These are phyloP conservation scores for Microctonus hyperodae DNA, from an alignment of 2,888 invertebrate species.

Conservation along the genomic window DNA sequence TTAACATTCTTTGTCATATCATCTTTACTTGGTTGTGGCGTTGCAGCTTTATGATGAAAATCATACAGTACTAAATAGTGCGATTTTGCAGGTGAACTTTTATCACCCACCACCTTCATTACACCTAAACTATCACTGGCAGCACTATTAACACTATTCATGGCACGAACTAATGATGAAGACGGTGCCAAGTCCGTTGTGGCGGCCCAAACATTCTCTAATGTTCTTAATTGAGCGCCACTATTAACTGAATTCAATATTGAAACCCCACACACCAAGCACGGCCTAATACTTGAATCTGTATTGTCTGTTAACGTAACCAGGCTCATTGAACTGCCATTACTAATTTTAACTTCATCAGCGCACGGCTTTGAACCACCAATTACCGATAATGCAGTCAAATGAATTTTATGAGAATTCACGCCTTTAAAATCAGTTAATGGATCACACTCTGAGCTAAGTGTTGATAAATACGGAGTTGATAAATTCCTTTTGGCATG, in stretches of 20 bases:
- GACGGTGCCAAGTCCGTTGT: conserved; percentile 57
- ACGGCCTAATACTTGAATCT: conserved; percentile 61
- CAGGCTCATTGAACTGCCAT: conserved; percentile 40
- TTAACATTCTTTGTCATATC: conserved; percentile 62
- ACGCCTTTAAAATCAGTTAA: conserved; percentile 50
- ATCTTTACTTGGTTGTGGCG: conserved; percentile 62
- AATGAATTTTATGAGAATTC: conserved; percentile 54
- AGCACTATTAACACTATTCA: conserved; percentile 79
- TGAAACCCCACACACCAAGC: conserved; percentile 66
- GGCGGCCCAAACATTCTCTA: conserved; percentile 60
- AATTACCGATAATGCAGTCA: conserved; percentile 65
- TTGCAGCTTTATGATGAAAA: conserved; percentile 70
- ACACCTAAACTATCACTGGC: conserved; percentile 63
- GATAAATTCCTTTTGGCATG: conserved; percentile 51
- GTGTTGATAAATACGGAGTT: conserved; percentile 51
- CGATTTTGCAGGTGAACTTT: conserved; percentile 53
- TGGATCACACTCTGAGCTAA: conserved; percentile 50
- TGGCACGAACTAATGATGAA: conserved; percentile 70
- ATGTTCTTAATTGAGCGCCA: conserved; percentile 49
- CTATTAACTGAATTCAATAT: conserved; percentile 41
- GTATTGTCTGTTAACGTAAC: conserved; percentile 37
- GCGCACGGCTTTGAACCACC: conserved; percentile 50
- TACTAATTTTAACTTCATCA: conserved; percentile 38
- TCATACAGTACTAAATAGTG: conserved; percentile 74
- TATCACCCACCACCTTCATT: conserved; percentile 63